Conservation (phyloP, 2,888 invertebrate species). For the Holacanthella duospinosa region DNA sequence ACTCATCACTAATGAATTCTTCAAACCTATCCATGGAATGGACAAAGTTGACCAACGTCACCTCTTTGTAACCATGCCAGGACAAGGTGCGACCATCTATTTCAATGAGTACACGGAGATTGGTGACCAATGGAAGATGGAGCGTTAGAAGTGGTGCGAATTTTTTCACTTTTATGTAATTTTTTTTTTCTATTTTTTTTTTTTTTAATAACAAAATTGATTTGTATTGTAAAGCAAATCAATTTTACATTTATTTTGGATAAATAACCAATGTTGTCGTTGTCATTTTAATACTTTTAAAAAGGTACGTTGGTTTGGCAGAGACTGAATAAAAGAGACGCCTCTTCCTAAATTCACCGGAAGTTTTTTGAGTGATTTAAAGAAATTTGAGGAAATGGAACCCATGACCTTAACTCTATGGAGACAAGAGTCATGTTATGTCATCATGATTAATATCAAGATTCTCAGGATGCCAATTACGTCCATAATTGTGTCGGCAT, state of each 20-base stretch:
- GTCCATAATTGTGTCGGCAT: constrained; percentile 91
- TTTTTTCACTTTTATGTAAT: too few relatives aligned
- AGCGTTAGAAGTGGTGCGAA: too few relatives aligned
- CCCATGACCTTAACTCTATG: too few relatives aligned
- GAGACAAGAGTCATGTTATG: too few relatives aligned
- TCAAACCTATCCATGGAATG: constrained; percentile 41
- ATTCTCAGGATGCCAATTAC: too few relatives aligned
- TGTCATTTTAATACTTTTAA: neutral
- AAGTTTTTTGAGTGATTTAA: neutral
- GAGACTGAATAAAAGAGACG: too few relatives aligned
- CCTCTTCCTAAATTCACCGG: too few relatives aligned
- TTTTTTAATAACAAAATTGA: neutral
- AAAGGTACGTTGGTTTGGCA: neutral
- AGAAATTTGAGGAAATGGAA: neutral
- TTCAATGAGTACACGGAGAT: neutral
- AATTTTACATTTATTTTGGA: too few relatives aligned
- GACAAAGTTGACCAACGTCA: constrained; percentile 46
- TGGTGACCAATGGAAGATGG: too few relatives aligned
- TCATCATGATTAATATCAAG: too few relatives aligned
- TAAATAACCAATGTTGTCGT: too few relatives aligned
- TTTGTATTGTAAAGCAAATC: too few relatives aligned
- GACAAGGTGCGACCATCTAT: constrained; percentile 41
- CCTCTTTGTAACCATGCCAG: constrained; percentile 59
- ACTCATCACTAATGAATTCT: constrained; percentile 59
- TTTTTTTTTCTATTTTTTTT: neutral